These are phyloP conservation scores for Anoplopoma fimbria DNA, from an alignment of 2,113 vertebrate genomes.

Conservation along the genomic window DNA sequence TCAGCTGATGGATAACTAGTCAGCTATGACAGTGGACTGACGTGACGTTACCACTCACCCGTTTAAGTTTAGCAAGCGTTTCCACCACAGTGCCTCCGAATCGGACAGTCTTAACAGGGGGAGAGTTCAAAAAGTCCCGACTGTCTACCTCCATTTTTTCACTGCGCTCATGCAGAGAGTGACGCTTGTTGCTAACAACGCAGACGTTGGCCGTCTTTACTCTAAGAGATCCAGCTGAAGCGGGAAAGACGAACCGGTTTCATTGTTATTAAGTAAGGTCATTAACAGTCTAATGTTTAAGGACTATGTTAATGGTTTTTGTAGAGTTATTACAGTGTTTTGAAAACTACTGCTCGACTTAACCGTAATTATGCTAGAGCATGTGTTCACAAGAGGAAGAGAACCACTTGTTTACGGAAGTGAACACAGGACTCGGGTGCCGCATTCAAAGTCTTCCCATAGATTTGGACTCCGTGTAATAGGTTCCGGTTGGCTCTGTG, in stretches of 20 bases:
- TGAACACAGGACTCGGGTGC: background rate
- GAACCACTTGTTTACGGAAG: slow-evolving; percentile 49
- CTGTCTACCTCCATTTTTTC: slow-evolving; percentile 82
- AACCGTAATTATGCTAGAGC: rapidly evolving
- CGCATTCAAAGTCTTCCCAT: slow-evolving; percentile 7
- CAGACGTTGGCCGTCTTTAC: rapidly evolving
- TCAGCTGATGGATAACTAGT: too few relatives aligned
- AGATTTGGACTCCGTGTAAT: background rate
- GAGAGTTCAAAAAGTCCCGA: slow-evolving; percentile 88
- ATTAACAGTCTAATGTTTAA: rapidly evolving
- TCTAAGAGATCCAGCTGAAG: background rate
- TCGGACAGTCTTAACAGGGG: slow-evolving; percentile 90
- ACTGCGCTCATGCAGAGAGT: background rate
- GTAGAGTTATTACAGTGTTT: background rate
- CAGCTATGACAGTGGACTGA: background rate
- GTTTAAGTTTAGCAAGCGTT: slow-evolving; percentile 86
- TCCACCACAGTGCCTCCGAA: slow-evolving; percentile 91
- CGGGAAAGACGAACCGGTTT: rapidly evolving
- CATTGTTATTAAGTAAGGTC: background rate
- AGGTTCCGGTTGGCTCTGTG: background rate
- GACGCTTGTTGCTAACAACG: too few relatives aligned
- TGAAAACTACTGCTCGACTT: rapidly evolving
- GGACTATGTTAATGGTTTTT: rapidly evolving
- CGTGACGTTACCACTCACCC: slow-evolving; percentile 78
- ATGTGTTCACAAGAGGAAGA: background rate